A percentile compares a stretch with the other conserved stretches of the same genome.
These are phyloP conservation scores for Suncus etruscus DNA, from an alignment of 2,113 vertebrate genomes.

Conservation along the genomic window DNA sequence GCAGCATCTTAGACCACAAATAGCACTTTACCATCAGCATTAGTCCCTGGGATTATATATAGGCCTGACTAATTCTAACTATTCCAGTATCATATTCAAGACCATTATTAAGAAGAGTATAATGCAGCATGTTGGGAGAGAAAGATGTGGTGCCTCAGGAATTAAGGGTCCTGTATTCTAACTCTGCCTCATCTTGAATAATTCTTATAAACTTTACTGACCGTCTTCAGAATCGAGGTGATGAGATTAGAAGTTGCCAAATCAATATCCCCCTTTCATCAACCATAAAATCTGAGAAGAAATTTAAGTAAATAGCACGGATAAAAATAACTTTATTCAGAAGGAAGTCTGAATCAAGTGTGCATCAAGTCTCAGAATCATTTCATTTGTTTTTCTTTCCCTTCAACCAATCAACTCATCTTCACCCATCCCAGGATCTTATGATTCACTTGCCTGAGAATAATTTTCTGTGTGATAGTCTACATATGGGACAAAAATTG, in stretches of 20 bases:
- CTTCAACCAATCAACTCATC: neutral
- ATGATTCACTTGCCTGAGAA: neutral
- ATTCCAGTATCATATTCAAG: neutral
- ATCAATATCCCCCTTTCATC: neutral
- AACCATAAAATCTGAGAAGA: slow-evolving; percentile 3
- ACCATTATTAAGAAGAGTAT: neutral
- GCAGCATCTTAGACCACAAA: slow-evolving; percentile 33
- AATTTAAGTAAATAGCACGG: neutral
- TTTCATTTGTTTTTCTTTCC: neutral
- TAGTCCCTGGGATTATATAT: neutral
- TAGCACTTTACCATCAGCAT: slow-evolving; percentile 20
- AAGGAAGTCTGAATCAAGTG: neutral
- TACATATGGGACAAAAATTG: neutral
- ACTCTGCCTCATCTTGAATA: neutral
- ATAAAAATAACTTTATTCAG: slow-evolving; percentile 41
- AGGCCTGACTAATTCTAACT: slow-evolving; percentile 10
- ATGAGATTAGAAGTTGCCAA: neutral
- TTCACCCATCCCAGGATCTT: neutral
- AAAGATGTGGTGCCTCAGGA: neutral
- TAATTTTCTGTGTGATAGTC: slow-evolving; percentile 74
- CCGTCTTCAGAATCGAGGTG: neutral
- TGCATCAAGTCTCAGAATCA: neutral
- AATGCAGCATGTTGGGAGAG: neutral
- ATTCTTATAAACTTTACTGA: neutral
- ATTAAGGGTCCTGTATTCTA: neutral